Conservation (phyloP, 2,113 vertebrate species). For the Meleagris gallopavo region DNA sequence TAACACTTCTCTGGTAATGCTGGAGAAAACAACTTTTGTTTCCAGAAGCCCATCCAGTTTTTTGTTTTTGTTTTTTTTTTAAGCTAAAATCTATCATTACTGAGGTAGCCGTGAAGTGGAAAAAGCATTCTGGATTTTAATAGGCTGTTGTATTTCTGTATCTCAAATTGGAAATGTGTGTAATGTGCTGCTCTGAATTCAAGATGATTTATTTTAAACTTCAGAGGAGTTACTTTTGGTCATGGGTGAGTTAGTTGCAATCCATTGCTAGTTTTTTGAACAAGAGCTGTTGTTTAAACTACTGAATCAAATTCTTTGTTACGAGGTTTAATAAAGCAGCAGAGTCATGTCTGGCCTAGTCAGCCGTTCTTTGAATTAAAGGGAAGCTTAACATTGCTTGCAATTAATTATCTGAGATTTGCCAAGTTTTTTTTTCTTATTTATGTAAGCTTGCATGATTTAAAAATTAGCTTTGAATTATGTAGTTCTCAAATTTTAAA, state of each 20-base stretch:
- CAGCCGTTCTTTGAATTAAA: slow-evolving; percentile 12
- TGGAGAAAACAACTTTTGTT: neutral
- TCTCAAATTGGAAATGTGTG: neutral
- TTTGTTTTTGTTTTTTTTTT: neutral
- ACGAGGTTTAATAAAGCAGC: slow-evolving; percentile 3
- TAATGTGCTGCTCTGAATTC: slow-evolving; percentile 52
- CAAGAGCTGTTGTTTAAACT: slow-evolving; percentile 47
- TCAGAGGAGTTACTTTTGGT: slow-evolving; percentile 42
- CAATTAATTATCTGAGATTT: neutral
- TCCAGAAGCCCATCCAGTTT: neutral
- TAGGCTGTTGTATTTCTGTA: slow-evolving; percentile 1
- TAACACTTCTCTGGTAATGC: neutral
- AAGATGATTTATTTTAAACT: slow-evolving; percentile 48
- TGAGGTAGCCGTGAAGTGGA: slow-evolving; percentile 13
- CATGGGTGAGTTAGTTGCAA: slow-evolving; percentile 52
- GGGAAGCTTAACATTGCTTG: neutral
- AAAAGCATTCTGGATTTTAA: slow-evolving; percentile 14
- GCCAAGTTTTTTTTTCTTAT: neutral
- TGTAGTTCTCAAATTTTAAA: neutral
- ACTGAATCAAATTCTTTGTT: slow-evolving; percentile 20
- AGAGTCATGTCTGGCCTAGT: neutral
- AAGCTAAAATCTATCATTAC: neutral
- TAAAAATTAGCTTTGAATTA: neutral
- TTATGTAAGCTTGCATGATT: neutral
- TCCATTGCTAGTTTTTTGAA: slow-evolving; percentile 31